These are phyloP conservation scores for Orcinus orca DNA, from an alignment of 2,113 vertebrate genomes.

Conservation along the genomic window DNA sequence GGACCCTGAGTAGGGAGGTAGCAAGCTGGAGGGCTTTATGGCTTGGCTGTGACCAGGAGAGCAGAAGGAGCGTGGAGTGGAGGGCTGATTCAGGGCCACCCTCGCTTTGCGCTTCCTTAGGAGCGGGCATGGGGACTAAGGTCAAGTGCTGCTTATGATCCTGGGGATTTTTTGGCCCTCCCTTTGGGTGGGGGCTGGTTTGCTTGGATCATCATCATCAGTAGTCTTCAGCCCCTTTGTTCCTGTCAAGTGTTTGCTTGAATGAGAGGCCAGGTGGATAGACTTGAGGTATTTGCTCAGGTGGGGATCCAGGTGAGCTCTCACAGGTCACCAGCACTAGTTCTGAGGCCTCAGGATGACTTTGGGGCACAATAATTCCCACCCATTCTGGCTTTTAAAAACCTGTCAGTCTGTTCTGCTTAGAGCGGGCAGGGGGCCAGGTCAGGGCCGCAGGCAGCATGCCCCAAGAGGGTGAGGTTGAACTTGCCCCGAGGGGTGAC, in stretches of 20 bases:
- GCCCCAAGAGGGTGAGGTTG: constrained; percentile 45
- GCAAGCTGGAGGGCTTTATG: background rate
- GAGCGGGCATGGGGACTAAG: background rate
- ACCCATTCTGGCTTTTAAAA: constrained; percentile 37
- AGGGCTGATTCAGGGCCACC: background rate
- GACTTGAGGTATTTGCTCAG: constrained; percentile 48
- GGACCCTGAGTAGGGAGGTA: background rate
- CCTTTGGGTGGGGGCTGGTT: background rate
- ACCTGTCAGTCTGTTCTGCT: constrained; percentile 15
- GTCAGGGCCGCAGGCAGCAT: background rate
- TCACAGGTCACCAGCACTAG: background rate
- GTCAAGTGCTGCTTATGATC: background rate
- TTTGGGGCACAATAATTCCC: background rate
- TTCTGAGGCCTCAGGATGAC: constrained; percentile 13
- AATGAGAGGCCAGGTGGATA: background rate
- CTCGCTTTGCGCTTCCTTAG: background rate
- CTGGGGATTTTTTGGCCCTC: background rate
- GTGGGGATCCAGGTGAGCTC: constrained; percentile 31
- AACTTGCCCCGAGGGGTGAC: constrained; percentile 28
- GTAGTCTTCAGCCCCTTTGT: background rate
- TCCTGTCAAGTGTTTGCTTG: constrained; percentile 2
- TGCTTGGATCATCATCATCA: background rate
- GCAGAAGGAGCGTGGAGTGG: background rate
- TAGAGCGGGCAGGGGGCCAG: constrained; percentile 30
- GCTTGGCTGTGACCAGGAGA: background rate